Conservation (phyloP, 2,888 invertebrate species). For the Neuroscelio doddi region DNA sequence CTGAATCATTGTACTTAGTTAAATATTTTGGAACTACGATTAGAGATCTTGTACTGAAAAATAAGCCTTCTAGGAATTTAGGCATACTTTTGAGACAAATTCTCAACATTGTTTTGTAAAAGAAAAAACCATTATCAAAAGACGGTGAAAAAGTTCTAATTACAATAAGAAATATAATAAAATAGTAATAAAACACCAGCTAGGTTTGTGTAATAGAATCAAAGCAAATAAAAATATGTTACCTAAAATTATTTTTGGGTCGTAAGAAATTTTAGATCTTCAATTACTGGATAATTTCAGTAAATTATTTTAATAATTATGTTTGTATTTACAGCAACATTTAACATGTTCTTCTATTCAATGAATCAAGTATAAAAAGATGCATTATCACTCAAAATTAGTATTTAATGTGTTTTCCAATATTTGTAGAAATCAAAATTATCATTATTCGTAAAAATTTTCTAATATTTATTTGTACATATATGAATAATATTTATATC, state of each 20-base stretch:
- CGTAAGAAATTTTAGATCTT: background rate
- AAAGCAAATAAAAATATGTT: background rate
- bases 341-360: background rate
- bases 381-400: background rate
- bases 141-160: too few species aligned
- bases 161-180: too few species aligned
- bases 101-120: background rate
- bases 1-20: background rate
- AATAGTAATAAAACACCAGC: background rate
- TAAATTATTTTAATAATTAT: background rate
- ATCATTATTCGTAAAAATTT: background rate
- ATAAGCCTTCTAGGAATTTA: background rate
- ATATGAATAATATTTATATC: background rate
- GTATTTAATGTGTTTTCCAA: background rate
- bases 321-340: background rate
- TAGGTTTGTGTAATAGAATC: background rate
- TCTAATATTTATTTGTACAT: background rate
- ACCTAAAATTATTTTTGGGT: background rate
- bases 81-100: background rate
- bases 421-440: background rate
- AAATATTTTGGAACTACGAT: background rate
- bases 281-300: background rate
- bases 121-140: background rate
- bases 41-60: background rate
- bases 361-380: background rate